Percentiles rank a stretch among this genome's conserved stretches.
These are phyloP conservation scores for Channallabes apus DNA, from an alignment of 2,797 vertebrate genomes.

Conservation along the genomic window DNA sequence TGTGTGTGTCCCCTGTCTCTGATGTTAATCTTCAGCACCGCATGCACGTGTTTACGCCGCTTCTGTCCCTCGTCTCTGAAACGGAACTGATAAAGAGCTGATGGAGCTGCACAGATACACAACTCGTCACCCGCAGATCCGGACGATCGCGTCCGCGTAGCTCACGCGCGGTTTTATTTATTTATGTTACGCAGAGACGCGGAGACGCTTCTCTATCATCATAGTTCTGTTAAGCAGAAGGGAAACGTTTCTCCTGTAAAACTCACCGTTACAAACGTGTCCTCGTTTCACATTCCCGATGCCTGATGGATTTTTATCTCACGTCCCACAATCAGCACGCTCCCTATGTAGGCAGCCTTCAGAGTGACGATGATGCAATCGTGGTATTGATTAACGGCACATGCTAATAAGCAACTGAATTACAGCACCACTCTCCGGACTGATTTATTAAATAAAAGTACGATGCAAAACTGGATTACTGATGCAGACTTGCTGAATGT, in stretches of 20 bases:
- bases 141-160: neutral
- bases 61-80: neutral
- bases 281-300: neutral
- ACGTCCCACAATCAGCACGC: neutral
- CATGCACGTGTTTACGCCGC: constrained; percentile 21
- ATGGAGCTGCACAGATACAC: neutral
- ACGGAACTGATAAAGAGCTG: neutral
- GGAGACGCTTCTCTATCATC: neutral
- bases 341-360: neutral
- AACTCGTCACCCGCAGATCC: neutral
- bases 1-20: neutral
- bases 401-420: neutral
- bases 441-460: neutral
- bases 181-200: neutral
- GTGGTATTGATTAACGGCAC: neutral
- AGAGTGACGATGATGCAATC: neutral
- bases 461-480: neutral
- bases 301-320: neutral
- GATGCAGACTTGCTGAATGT: neutral
- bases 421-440: neutral
- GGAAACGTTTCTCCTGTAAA: neutral
- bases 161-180: neutral
- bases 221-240: neutral
- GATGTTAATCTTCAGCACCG: constrained; percentile 3
- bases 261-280: neutral